Conservation (phyloP, 2,113 vertebrate species). For the Lutjanus erythropterus region DNA sequence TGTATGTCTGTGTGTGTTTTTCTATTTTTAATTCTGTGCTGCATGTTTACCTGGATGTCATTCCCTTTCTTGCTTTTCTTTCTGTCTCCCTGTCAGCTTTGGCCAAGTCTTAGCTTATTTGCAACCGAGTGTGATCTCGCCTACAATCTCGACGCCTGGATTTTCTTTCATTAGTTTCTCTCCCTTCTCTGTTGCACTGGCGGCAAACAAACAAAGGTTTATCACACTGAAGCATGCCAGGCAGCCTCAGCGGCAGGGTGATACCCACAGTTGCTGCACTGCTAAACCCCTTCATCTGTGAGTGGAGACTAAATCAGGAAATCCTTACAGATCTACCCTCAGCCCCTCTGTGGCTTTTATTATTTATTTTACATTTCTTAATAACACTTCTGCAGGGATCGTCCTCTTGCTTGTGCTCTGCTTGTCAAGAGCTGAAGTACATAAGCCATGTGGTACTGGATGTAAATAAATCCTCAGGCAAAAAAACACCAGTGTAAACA, state of each 20-base stretch:
- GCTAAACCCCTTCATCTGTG: constrained; percentile 49
- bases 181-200: constrained; percentile 33
- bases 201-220: constrained; percentile 56
- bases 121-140: constrained; percentile 46
- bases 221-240: constrained; percentile 39
- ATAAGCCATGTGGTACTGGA: background rate
- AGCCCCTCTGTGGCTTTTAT: constrained; percentile 47
- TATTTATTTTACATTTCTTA: constrained; percentile 66
- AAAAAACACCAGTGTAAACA: constrained; percentile 3
- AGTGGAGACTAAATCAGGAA: constrained; percentile 55
- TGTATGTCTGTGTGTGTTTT: background rate
- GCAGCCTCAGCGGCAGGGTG: constrained; percentile 24
- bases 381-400: constrained; percentile 42
- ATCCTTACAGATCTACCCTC: constrained; percentile 49
- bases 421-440: constrained; percentile 33
- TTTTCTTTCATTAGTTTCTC: constrained; percentile 66
- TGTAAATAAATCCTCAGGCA: constrained; percentile 44
- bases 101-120: constrained; percentile 51
- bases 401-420: constrained; percentile 7
- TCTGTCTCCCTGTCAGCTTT: background rate
- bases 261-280: constrained; percentile 28
- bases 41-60: constrained; percentile 67
- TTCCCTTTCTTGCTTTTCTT: constrained; percentile 15
- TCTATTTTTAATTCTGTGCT: constrained; percentile 36
- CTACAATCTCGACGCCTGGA: constrained; percentile 40